Evolutionary conservation across 2,113 vertebrate genomes (phyloP), one percentile per base, ranked within the genome.

Genomic region (Limnothrissa miodon): DNA sequence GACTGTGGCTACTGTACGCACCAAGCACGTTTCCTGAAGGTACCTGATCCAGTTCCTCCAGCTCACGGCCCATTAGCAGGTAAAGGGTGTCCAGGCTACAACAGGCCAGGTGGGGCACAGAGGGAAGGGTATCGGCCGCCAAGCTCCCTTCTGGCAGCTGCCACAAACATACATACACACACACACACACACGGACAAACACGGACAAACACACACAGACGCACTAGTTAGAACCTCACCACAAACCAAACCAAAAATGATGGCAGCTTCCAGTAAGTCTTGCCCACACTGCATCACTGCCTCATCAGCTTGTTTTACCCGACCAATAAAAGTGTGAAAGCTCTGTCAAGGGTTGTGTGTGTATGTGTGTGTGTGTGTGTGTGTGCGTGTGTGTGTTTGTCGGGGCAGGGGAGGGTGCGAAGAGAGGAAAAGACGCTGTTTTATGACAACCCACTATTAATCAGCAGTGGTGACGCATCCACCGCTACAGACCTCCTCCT

Each of bases 21-120:
- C 98, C 98, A 0, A 99, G 92, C 80, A 99, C 95, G 5, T 99
- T 99, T 85, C 98, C 98, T 1, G 95, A 93, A 74, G 97, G 97
- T 8, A 99, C 97, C 87, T 98, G 95, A 17, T 97, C 93, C 25
- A 99, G 93, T 10, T 96, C 96, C 84, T 99, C 96, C 36, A 99
- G 94, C 85, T 99, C 97, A 82, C 95, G 92, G 33, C 98, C 98
- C 98, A 99, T 99, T 62, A 99, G 93, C 78, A 99, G 93, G 82
- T 97, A 99, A n/a, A 99, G 93, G 82, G 81, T 94, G 44, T 96
- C 95, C 90, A 97, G 48, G 0, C 94, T 93, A 45, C 96, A 97
- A 86, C 92, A 93, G 0, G 94, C 87, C 93, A 99, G 90, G 81
- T 99, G 96, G 56, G 97, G 96, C 0, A 98, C 79, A 0, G 85